phyloP scores from a whole-genome alignment of 1,140 invertebrate genomes.

The Brachionus sp. region DNA sequence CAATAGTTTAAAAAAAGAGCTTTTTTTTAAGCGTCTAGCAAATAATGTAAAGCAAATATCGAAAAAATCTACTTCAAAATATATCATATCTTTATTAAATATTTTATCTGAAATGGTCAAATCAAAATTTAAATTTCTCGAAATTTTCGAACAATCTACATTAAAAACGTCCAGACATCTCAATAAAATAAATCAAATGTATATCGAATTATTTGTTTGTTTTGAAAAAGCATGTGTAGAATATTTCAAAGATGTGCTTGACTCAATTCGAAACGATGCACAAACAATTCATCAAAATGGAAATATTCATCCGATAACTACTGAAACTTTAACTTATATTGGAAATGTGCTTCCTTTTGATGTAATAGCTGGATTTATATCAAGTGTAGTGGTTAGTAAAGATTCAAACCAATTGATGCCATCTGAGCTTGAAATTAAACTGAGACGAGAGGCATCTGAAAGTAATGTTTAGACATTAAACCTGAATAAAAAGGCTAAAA shows the following conservation, averaged over 20 bases:
- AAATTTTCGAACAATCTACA: conserved; percentile 23
- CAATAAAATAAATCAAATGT: not conserved
- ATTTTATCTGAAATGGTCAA: conserved; percentile 28
- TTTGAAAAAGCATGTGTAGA: conserved; percentile 38
- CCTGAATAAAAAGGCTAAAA: not conserved
- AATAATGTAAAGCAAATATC: conserved; percentile 17
- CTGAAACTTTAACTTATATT: conserved; percentile 18
- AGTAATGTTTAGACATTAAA: not conserved
- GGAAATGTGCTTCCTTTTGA: conserved; percentile 40
- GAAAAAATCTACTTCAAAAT: conserved; percentile 4
- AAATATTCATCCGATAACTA: conserved; percentile 37
- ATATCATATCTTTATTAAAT: not conserved
- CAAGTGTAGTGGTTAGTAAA: conserved; percentile 36
- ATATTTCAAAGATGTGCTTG: not conserved
- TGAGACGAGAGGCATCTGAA: not conserved
- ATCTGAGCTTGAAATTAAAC: conserved; percentile 32
- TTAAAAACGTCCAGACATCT: conserved; percentile 5
- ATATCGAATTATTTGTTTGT: conserved; percentile 14
- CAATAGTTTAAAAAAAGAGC: not conserved
- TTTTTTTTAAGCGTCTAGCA: not conserved
- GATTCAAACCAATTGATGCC: conserved; percentile 20
- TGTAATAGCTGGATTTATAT: conserved; percentile 44
- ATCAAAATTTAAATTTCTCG: not conserved
- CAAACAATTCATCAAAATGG: conserved; percentile 9
- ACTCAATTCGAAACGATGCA: not conserved